Evolutionary conservation across 2,113 vertebrate genomes (phyloP).

Genomic region (Diphyllodes magnificus): DNA sequence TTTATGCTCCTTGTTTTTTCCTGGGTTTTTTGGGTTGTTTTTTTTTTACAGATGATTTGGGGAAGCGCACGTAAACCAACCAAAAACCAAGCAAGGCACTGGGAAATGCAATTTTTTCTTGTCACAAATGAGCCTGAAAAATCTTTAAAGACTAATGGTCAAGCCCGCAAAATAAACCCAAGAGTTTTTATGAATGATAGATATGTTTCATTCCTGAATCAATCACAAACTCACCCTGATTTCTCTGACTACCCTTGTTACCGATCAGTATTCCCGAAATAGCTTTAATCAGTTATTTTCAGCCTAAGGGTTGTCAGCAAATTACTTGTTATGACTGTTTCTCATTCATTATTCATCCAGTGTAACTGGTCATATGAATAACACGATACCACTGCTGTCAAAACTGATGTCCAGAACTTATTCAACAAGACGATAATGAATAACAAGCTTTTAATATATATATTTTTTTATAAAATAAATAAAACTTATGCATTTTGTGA

Average conservation of each 20-base stretch:
- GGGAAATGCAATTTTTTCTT: neutral
- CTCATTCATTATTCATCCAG: slow-evolving; percentile 17
- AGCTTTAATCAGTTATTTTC: slow-evolving; percentile 39
- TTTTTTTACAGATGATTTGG: neutral
- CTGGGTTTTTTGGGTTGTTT: fast-evolving
- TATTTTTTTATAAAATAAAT: neutral
- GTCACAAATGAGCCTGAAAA: neutral
- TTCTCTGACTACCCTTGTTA: neutral
- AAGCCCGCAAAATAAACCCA: neutral
- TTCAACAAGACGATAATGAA: neutral
- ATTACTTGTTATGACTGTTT: neutral
- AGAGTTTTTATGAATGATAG: neutral
- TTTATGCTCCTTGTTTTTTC: neutral
- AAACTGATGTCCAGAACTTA: neutral
- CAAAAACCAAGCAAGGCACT: neutral
- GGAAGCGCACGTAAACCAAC: neutral
- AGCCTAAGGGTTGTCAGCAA: neutral
- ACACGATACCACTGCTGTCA: neutral
- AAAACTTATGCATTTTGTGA: neutral
- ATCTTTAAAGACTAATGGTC: neutral
- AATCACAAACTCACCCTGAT: neutral
- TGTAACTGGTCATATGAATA: neutral
- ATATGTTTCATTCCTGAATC: neutral
- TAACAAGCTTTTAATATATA: neutral
- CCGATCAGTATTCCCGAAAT: slow-evolving; percentile 6